A percentile compares a stretch with the other conserved stretches of the same genome.
phyloP scores from a whole-genome alignment of 2,797 vertebrate species.

The Crenuchus spilurus region DNA sequence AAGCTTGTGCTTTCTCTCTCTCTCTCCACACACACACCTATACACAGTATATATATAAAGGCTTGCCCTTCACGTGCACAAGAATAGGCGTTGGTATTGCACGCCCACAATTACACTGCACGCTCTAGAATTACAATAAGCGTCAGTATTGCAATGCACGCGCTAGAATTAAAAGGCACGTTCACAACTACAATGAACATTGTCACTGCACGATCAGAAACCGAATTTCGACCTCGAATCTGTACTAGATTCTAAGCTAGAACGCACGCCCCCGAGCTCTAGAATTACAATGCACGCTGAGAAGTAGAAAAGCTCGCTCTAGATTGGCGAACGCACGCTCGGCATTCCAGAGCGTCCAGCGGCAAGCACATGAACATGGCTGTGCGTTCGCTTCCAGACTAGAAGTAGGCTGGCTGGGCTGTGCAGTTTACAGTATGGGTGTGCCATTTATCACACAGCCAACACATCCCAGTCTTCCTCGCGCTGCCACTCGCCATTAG shows the following conservation, averaged over 20 bases:
- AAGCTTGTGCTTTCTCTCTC: no score
- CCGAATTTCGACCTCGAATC: no score
- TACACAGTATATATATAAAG: no score
- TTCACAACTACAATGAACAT: no score
- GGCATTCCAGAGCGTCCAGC: slow-evolving; percentile 34
- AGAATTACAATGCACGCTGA: neutral
- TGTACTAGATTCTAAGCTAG: no score
- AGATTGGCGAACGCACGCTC: slow-evolving; percentile 15
- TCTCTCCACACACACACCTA: no score
- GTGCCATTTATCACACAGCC: slow-evolving; percentile 29
- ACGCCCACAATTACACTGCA: neutral
- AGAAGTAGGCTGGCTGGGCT: neutral
- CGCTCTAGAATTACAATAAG: neutral
- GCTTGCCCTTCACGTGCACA: no score
- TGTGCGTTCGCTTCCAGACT: slow-evolving; percentile 28
- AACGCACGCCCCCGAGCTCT: neutral
- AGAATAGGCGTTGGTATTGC: no score
- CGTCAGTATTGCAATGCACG: no score
- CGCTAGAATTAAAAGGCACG: neutral
- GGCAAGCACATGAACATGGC: slow-evolving; percentile 23
- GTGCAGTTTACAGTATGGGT: slow-evolving; percentile 27
- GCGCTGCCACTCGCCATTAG: neutral
- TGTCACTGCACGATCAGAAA: no score
- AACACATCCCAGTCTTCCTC: slow-evolving; percentile 1
- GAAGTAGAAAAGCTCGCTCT: neutral